Evolutionary conservation across 1,140 invertebrate genomes (phyloP).

Genomic region (Ylistrum balloti): DNA sequence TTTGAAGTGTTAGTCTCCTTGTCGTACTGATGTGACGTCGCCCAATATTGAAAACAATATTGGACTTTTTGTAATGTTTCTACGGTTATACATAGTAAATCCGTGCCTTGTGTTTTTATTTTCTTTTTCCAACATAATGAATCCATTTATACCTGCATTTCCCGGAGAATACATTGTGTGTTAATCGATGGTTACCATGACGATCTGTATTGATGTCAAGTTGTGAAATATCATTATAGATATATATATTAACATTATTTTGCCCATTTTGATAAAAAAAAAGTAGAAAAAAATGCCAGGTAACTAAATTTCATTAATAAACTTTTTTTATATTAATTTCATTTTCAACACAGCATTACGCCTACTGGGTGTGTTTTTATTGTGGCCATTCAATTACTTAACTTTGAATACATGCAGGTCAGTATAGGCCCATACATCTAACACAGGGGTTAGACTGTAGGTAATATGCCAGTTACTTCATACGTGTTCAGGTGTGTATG

Average conservation of each 20-base stretch:
- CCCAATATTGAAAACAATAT: too few species aligned
- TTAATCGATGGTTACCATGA: neutral
- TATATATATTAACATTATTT: neutral
- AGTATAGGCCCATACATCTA: too few species aligned
- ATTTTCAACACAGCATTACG: slow-evolving; percentile 1
- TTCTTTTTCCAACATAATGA: neutral
- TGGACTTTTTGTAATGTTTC: too few species aligned
- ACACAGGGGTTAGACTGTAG: neutral
- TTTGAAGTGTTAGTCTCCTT: too few species aligned
- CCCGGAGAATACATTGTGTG: too few species aligned
- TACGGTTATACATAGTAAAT: neutral
- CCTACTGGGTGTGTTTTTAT: neutral
- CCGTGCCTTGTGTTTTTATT: neutral
- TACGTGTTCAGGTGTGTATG: neutral
- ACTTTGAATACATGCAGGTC: too few species aligned
- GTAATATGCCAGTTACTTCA: slow-evolving; percentile 8
- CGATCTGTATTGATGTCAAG: neutral
- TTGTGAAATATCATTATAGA: slow-evolving; percentile 10
- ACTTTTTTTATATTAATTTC: neutral
- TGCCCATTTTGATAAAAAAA: neutral
- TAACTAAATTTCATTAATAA: neutral
- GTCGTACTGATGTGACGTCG: too few species aligned
- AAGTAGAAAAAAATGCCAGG: too few species aligned
- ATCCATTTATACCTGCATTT: neutral
- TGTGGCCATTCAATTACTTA: too few species aligned